Percentiles rank a stretch among this genome's conserved stretches.
Evolutionary conservation across 2,888 invertebrate species (phyloP).

Genomic region (Lasioglossum malachurum): DNA sequence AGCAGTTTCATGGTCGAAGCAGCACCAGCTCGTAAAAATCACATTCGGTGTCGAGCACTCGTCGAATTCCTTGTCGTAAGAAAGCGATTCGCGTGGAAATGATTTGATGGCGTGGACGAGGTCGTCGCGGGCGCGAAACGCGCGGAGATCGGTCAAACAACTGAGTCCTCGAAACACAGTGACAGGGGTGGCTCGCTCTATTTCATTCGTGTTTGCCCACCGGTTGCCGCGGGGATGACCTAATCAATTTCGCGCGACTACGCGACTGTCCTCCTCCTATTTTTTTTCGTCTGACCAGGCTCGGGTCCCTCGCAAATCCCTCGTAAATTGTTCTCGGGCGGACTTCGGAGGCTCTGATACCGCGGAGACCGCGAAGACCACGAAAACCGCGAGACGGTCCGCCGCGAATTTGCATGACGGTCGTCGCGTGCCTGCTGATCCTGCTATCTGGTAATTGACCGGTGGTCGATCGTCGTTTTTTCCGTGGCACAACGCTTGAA

Average conservation of each 20-base stretch:
- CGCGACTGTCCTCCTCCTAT: constrained; percentile 13
- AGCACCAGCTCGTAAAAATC: background rate
- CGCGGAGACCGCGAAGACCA: background rate
- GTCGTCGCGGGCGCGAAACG: constrained; percentile 42
- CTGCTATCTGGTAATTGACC: constrained; percentile 45
- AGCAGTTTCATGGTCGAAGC: constrained; percentile 18
- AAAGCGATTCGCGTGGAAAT: background rate
- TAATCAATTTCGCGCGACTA: constrained; percentile 77
- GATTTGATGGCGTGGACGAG: background rate
- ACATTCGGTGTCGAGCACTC: background rate
- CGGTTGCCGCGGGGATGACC: constrained; percentile 84
- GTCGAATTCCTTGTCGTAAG: background rate
- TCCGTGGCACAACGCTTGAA: background rate
- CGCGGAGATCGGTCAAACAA: constrained; percentile 58
- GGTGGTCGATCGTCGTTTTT: constrained; percentile 28
- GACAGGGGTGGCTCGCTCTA: constrained; percentile 17
- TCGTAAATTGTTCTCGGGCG: background rate
- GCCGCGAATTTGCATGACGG: constrained; percentile 32
- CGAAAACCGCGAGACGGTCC: background rate
- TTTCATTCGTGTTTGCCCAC: constrained; percentile 80
- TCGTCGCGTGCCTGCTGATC: constrained; percentile 38
- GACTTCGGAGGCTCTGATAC: background rate
- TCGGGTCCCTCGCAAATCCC: constrained; percentile 2
- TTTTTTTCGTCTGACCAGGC: background rate
- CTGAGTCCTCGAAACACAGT: constrained; percentile 49